phyloP scores from a whole-genome alignment of 1,140 invertebrate genomes.

The Anagrus nilaparvatae region DNA sequence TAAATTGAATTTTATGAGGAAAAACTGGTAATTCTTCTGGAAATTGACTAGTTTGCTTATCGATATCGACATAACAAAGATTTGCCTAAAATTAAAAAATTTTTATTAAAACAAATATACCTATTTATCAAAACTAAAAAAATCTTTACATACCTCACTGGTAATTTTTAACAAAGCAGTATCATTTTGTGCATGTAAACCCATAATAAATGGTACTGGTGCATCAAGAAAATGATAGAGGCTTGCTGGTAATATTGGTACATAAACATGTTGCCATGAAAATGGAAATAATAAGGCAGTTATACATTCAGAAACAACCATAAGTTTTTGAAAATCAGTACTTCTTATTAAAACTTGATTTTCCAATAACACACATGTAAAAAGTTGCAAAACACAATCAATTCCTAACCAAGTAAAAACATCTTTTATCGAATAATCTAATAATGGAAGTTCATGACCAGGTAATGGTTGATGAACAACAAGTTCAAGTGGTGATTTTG shows the following conservation, averaged over 20 bases:
- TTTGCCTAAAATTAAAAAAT: slow-evolving; percentile 55
- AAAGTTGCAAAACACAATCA: slow-evolving; percentile 85
- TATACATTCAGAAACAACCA: slow-evolving; percentile 94
- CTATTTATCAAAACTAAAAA: slow-evolving; percentile 10
- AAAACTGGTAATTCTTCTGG: slow-evolving; percentile 93
- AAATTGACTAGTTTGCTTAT: slow-evolving; percentile 80
- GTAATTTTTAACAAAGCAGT: slow-evolving; percentile 48
- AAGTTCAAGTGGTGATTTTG: slow-evolving; percentile 54
- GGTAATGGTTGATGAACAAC: slow-evolving; percentile 62
- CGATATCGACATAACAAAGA: slow-evolving; percentile 93
- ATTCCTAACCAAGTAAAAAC: slow-evolving; percentile 81
- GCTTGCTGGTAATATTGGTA: slow-evolving; percentile 92
- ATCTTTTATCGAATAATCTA: slow-evolving; percentile 85
- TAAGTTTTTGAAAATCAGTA: slow-evolving; percentile 85
- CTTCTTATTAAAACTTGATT: slow-evolving; percentile 94
- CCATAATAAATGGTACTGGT: slow-evolving; percentile 98
- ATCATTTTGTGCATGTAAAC: slow-evolving; percentile 52
- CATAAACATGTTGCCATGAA: slow-evolving; percentile 97
- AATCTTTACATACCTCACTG: slow-evolving; percentile 43
- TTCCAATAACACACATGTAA: slow-evolving; percentile 91
- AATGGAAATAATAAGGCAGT: slow-evolving; percentile 88
- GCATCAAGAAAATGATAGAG: slow-evolving; percentile 96
- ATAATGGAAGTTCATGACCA: slow-evolving; percentile 75
- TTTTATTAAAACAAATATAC: slow-evolving; percentile 4
- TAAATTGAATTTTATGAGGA: slow-evolving; percentile 79